Evolutionary conservation across 2,888 invertebrate genomes (phyloP).

Genomic region (Drosophila quinaria): DNA sequence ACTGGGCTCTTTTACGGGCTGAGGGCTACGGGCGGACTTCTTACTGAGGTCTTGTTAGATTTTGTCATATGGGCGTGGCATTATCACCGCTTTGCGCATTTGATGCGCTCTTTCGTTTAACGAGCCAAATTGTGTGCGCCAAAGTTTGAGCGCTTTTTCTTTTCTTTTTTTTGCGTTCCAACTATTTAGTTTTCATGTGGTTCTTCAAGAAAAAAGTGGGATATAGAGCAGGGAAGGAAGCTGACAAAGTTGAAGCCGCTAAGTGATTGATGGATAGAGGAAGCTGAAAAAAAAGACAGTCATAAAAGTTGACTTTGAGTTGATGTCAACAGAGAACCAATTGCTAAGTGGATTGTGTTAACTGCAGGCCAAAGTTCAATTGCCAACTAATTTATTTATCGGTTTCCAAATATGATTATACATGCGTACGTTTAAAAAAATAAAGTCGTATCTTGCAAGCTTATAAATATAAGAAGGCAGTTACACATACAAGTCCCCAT

Average conservation of each 20-base stretch:
- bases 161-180: conserved; percentile 13
- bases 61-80: conserved; percentile 56
- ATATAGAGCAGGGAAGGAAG: not conserved
- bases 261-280: conserved; percentile 55
- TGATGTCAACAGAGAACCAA: conserved; percentile 19
- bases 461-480: not conserved
- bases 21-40: not conserved
- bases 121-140: conserved; percentile 60
- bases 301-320: conserved; percentile 34
- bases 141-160: conserved; percentile 32
- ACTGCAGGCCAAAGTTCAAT: conserved; percentile 22
- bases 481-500: not conserved
- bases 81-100: conserved; percentile 50
- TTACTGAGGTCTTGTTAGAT: conserved; percentile 17
- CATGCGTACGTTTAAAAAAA: not conserved
- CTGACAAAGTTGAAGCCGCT: conserved; percentile 48
- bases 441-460: not conserved
- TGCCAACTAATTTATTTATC: conserved; percentile 19
- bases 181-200: conserved; percentile 27
- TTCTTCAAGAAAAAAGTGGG: too few species aligned
- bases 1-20: not conserved
- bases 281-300: conserved; percentile 1
- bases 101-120: conserved; percentile 61
- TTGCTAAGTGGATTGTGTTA: conserved; percentile 32
- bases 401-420: not conserved